Conservation (phyloP, 2,797 vertebrate species). For the Dendrocincla fuliginosa region DNA sequence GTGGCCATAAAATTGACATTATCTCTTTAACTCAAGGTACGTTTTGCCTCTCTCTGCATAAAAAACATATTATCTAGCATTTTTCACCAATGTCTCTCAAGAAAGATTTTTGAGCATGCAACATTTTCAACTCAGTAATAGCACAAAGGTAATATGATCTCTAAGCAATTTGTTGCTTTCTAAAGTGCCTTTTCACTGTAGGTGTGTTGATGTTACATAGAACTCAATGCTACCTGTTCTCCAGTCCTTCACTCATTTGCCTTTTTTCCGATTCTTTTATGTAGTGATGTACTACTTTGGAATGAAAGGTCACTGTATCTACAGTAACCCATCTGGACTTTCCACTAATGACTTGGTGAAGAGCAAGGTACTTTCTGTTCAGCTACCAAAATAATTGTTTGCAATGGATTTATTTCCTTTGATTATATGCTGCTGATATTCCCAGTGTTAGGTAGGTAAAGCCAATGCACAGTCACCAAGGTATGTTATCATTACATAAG, state of each 20-base stretch:
- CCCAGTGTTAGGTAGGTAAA: background rate
- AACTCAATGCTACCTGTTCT: background rate
- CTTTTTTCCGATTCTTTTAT: conserved; percentile 1
- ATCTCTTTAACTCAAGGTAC: background rate
- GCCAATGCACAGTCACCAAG: background rate
- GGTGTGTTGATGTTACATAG: background rate
- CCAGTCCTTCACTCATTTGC: background rate
- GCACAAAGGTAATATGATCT: background rate
- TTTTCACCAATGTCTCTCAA: background rate
- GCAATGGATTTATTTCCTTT: conserved; percentile 2
- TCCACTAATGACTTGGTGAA: background rate
- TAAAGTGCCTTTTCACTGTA: background rate
- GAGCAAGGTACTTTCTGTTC: conserved; percentile 20
- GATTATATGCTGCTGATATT: background rate
- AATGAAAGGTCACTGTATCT: conserved; percentile 17
- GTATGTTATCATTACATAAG: background rate
- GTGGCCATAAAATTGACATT: background rate
- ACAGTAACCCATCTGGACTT: background rate
- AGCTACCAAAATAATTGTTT: conserved; percentile 1
- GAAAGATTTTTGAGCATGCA: background rate
- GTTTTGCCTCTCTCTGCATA: background rate
- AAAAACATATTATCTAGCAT: background rate
- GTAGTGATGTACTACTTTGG: background rate
- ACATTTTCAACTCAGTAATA: background rate
- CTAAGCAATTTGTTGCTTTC: background rate